Evolutionary conservation across 1,140 invertebrate species (phyloP).

Genomic region (Neodiprion pinetum): DNA sequence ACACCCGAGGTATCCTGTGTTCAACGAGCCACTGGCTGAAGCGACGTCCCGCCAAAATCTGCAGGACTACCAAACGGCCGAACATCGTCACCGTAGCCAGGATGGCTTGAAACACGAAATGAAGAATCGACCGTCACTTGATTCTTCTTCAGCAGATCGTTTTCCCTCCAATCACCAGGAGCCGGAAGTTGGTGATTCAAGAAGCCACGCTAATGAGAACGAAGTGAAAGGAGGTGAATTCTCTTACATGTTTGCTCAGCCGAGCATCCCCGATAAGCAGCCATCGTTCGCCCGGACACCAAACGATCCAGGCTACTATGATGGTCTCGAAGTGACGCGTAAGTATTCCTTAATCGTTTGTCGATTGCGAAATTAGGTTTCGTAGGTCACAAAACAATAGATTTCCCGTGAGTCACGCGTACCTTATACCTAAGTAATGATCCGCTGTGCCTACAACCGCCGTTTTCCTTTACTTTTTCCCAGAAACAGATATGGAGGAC

Average conservation of each 20-base stretch:
- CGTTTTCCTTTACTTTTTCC: constrained; percentile 20
- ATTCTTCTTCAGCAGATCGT: not conserved
- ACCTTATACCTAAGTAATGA: constrained; percentile 8
- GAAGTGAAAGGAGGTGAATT: constrained; percentile 41
- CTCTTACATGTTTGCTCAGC: constrained; percentile 46
- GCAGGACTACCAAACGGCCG: not conserved
- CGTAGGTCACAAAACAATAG: not conserved
- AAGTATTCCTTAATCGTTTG: not conserved
- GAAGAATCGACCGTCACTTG: constrained; percentile 1
- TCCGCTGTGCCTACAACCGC: not conserved
- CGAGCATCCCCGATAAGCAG: constrained; percentile 38
- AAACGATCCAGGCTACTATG: constrained; percentile 57
- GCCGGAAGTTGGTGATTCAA: not conserved
- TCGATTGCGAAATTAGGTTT: not conserved
- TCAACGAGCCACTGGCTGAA: too few species aligned
- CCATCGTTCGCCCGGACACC: constrained; percentile 54
- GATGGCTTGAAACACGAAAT: not conserved
- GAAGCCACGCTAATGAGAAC: not conserved
- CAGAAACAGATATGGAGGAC: constrained; percentile 18
- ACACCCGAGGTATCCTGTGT: too few species aligned
- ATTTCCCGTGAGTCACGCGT: not conserved
- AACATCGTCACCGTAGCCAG: constrained; percentile 9
- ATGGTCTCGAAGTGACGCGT: constrained; percentile 25
- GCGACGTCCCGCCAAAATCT: not conserved
- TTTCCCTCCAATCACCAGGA: not conserved